Evolutionary conservation across 2,797 vertebrate genomes (phyloP), one percentile per base, ranked within the genome.

Genomic region (Arremon aurantiirostris): DNA sequence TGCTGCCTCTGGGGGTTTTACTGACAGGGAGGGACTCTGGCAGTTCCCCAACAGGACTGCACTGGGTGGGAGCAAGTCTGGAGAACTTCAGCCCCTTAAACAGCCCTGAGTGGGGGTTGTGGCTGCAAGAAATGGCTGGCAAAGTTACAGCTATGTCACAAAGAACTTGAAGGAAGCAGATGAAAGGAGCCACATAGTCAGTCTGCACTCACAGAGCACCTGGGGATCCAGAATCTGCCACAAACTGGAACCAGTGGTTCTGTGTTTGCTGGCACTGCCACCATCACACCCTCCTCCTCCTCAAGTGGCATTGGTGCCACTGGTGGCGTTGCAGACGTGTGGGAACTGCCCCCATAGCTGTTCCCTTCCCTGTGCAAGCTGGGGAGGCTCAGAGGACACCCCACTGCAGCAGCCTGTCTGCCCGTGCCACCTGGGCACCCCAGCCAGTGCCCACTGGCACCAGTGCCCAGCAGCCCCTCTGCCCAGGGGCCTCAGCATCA

Each of bases 401-500:
- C 26, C 32, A 22, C 4, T 49, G 50, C 81, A 49, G 59, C 59
- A 35, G 30, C 49, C 55, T 14, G 8, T 32, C 30, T 53, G 52
- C 55, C 7, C 7, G n/a, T 24, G 37, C 26, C 71, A 39, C 39
- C 39, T 15, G 39, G 39, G 39, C 39, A 30, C 8, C 27, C 12
- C 44, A n/a, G 16, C 24, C 47, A 37, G 19, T 53, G 60, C 44
- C 6, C n/a, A 1, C 26, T 22, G 19, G 9, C 2, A 8, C 24
- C 18, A 1, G 53, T 20, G 42, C 34, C 68, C 4, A 0, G 14
- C 42, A 20, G 16, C 6, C 44, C 17, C 49, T 14, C 63, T 0
- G 0, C 66, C 59, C 0, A 2, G 39, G 14, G 32, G 60, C 60
- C 50, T 32, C 21, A 4, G 53, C 30, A 8, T 2, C 4, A 0